Evolutionary conservation across 2,113 vertebrate genomes (phyloP).

Genomic region (Syngnathus floridae): DNA sequence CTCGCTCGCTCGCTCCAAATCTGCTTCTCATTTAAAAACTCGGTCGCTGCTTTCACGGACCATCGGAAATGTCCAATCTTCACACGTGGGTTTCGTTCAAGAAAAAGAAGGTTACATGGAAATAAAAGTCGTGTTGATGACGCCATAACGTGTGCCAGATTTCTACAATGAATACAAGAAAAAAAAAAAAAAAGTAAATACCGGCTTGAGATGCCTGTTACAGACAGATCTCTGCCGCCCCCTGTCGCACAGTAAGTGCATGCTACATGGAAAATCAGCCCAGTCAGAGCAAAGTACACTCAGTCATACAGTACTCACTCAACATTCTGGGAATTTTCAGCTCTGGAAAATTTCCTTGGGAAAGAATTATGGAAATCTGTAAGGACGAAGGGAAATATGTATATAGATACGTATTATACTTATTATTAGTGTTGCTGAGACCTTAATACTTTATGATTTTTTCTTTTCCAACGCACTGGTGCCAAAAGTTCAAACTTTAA

Average conservation of each 20-base stretch:
- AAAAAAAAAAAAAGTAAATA: too few species aligned
- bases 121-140: not conserved
- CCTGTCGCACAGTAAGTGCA: constrained; percentile 15
- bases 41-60: constrained; percentile 39
- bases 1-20: constrained; percentile 10
- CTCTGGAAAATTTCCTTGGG: not conserved
- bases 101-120: not conserved
- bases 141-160: not conserved
- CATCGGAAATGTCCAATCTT: constrained; percentile 9
- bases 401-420: too few species aligned
- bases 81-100: not conserved
- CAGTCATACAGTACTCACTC: not conserved
- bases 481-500: not conserved
- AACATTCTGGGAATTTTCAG: not conserved
- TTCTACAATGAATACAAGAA: not conserved
- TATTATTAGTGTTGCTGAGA: too few species aligned
- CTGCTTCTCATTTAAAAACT: constrained; percentile 55
- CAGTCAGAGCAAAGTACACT: not conserved
- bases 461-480: too few species aligned
- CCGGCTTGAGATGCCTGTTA: not conserved
- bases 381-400: too few species aligned
- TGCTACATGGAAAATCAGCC: not conserved
- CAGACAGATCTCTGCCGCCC: constrained; percentile 25
- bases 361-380: too few species aligned
- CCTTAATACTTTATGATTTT: too few species aligned